Percentiles rank a stretch among this genome's conserved stretches.
These are phyloP conservation scores for Podilymbus podiceps DNA, from an alignment of 2,113 vertebrate genomes.

Conservation along the genomic window DNA sequence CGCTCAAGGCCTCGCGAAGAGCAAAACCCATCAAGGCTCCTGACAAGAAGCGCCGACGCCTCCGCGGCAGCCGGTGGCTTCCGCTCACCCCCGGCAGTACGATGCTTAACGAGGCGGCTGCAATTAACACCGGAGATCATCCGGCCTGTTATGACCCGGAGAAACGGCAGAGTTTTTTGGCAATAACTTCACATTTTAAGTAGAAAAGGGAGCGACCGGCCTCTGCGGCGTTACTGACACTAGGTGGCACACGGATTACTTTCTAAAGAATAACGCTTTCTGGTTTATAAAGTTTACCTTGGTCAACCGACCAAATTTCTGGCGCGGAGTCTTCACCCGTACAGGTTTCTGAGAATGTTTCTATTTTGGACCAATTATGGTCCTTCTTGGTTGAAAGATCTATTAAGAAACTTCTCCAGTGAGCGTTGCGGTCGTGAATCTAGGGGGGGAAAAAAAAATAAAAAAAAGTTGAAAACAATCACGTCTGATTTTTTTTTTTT, in stretches of 20 bases:
- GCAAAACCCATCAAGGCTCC: too few relatives aligned
- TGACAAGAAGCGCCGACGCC: too few relatives aligned
- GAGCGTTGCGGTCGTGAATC: conserved; percentile 67
- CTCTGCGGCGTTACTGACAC: rapidly evolving
- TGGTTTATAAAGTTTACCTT: background rate
- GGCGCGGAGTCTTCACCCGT: background rate
- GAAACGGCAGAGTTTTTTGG: rapidly evolving
- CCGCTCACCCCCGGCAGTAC: too few relatives aligned
- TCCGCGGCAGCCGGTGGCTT: too few relatives aligned
- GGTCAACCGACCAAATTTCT: background rate
- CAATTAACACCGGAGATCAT: too few relatives aligned
- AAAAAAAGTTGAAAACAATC: rapidly evolving
- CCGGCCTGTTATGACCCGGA: too few relatives aligned
- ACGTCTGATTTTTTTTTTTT: background rate
- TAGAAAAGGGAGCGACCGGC: background rate
- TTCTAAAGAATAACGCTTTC: background rate
- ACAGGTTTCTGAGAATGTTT: background rate
- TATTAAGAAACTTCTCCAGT: conserved; percentile 71
- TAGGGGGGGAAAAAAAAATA: background rate
- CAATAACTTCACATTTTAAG: background rate
- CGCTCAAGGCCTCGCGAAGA: background rate
- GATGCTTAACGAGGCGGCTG: background rate
- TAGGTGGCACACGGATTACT: background rate
- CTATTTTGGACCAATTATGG: conserved; percentile 73
- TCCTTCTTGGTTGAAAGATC: conserved; percentile 68